Base-by-base conservation (phyloP, 2,797 vertebrate species). In the Brachyalestes nurse region DNA sequence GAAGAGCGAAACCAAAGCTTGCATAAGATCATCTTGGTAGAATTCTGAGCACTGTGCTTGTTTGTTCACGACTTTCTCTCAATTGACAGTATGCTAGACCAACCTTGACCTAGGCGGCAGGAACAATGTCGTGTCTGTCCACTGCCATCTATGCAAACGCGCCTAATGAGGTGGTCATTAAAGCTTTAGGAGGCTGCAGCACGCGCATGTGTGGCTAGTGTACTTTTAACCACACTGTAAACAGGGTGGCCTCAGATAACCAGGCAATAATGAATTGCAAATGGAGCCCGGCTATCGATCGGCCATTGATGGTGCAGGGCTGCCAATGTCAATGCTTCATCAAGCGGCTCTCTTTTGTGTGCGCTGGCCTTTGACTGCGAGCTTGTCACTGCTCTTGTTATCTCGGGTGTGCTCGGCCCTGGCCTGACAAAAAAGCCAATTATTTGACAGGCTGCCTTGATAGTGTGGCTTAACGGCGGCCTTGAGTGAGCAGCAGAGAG, bases 251-350 rank as follows among this genome's bases (percentile, higher is more conserved):
- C 89, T 93, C 92, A 83, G 92, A 96, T 89, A 82, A 96, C 90
- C 89, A 90, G 92, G 92, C 82, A 91, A 95, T 93, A 94, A 96
- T 91, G 94, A 97, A 96, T 95, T 95, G 95, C 94, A 94, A 93
- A 95, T 95, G 92, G 88, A 84, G 90, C 86, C 83, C 51, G 61
- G 87, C 89, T 95, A 96, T 96, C 80, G 95, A 97, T 94, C 93
- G 1, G 83, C 79, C 89, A 93, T 95, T 94, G 93, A 94, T 94
- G 92, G 91, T 71, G 55, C 77, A 55, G 66, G 89, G 87, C 88
- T 90, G 92, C 89, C 90, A 85, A 89, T 89, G 93, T 93, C 92
- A 88, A 94, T 93, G 92, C 93, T 93, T 92, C 91, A 93, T 95
- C 93, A 93, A 91, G 92, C 91, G 78, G 90, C 88, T 91, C 88